Base-by-base conservation (phyloP, 2,797 vertebrate species). In the Melanitta fusca region DNA sequence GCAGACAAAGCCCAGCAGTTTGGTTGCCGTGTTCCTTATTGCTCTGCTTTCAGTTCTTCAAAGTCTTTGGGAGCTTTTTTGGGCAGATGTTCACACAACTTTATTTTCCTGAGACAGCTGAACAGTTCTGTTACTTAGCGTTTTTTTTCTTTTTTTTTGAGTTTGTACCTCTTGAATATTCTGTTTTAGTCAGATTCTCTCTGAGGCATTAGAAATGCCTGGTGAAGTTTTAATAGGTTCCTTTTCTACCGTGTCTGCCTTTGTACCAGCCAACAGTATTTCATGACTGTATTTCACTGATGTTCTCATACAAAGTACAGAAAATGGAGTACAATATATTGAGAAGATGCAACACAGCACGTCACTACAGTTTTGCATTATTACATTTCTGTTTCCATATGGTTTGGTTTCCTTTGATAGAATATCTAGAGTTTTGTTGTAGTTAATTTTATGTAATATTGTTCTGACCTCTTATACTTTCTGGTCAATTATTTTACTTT, bases 401-500 rank as follows among this genome's bases (percentile, higher is more conserved):
- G 8, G 56, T 87, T 80, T 73, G 12, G 32, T 75, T 88, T 95
- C 56, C 38, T 84, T 5, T 51, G 36, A 58, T 75, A 81, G 64
- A 70, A 53, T 22, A 70, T 64, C 22, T 34, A 34, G 22, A 45
- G 27, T 91, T 92, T 28, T n/a, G 14, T 27, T 93, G 36, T 80
- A 64, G 60, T 87, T 49, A 79, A n/a, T 41, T 91, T 70, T 80
- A 28, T 82, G 18, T 82, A 45, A 72, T 79, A 80, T 79, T 94
- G 2, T 72, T 89, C 25, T 70, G 70, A 9, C 11, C 36, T 91
- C 39, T 6, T 72, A 2, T 8, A 79, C 39, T 79, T 91, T 84
- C 73, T 91, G 53, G 36, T 71, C 28, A 70, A 15, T 65, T 19
- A 21, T 85, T 91, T 91, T 80, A 54, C 58, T 88, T 95, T 96